Conservation (phyloP, 2,888 invertebrate genomes). For the Osmoderma eremita region DNA sequence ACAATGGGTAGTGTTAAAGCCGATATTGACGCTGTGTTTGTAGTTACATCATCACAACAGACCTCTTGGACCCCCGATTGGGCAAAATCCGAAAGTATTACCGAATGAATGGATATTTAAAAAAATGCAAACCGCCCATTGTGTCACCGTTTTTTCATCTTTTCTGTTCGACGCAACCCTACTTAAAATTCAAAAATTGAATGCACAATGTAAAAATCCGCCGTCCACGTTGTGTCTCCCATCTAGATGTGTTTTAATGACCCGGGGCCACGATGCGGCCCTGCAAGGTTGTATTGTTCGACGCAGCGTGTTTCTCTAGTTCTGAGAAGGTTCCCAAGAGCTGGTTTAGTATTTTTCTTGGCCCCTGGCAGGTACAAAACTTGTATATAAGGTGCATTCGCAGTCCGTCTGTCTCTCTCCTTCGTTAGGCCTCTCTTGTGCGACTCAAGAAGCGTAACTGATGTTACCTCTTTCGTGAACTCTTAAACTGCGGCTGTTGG, state of each 20-base stretch:
- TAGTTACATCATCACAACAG: conserved; percentile 20
- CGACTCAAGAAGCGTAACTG: conserved; percentile 28
- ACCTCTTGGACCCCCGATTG: neutral
- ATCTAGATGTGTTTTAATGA: conserved; percentile 42
- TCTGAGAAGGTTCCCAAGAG: conserved; percentile 44
- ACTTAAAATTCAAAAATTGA: conserved; percentile 45
- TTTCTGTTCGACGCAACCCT: conserved; percentile 33
- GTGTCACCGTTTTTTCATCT: conserved; percentile 10
- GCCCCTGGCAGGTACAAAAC: conserved; percentile 39
- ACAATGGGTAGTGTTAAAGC: conserved; percentile 6
- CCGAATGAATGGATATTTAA: conserved; percentile 16
- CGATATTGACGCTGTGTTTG: conserved; percentile 10
- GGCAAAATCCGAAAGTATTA: conserved; percentile 29
- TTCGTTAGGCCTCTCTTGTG: conserved; percentile 12
- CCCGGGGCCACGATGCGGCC: conserved; percentile 44
- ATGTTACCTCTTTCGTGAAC: conserved; percentile 34
- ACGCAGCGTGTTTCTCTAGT: conserved; percentile 48
- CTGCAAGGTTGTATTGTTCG: conserved; percentile 52
- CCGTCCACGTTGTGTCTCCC: conserved; percentile 40
- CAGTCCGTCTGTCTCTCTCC: conserved; percentile 27
- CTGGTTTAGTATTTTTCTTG: conserved; percentile 40
- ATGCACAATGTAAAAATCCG: conserved; percentile 43
- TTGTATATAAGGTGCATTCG: conserved; percentile 36
- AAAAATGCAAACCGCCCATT: conserved; percentile 38
- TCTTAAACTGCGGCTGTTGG: conserved; percentile 27